Conservation (phyloP, 2,797 vertebrate species). For the Clamator glandarius region DNA sequence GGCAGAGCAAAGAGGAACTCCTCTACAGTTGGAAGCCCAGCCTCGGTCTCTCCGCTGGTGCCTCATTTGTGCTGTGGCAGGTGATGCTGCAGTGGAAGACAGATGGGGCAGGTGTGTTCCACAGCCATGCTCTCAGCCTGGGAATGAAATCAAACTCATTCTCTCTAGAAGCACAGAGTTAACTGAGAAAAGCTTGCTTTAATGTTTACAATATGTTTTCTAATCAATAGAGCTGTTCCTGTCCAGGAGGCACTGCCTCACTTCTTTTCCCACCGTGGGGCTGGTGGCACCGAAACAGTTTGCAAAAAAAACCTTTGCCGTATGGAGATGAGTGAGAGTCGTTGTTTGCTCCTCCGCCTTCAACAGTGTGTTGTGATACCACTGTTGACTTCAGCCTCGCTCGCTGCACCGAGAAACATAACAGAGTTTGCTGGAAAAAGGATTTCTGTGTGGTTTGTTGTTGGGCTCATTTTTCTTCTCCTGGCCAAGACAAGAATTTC, state of each 20-base stretch:
- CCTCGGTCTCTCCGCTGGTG: background rate
- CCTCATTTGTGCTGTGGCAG: rapidly evolving
- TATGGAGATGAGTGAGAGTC: rapidly evolving
- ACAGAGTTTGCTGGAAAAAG: background rate
- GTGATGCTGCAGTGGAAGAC: rapidly evolving
- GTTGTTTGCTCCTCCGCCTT: rapidly evolving
- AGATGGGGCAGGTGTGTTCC: background rate
- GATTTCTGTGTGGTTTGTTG: background rate
- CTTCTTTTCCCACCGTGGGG: background rate
- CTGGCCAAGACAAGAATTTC: constrained; percentile 36
- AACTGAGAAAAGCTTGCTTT: background rate
- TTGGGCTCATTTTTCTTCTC: background rate
- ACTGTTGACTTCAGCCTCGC: background rate
- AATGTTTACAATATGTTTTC: background rate
- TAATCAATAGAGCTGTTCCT: background rate
- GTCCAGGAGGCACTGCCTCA: rapidly evolving
- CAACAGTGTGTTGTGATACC: rapidly evolving
- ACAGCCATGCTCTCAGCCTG: background rate
- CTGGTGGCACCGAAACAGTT: background rate
- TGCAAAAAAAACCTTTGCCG: background rate
- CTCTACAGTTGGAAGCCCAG: background rate
- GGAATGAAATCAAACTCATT: background rate
- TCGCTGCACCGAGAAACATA: background rate
- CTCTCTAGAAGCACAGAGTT: background rate
- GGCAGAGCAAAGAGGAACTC: background rate